Percentiles rank a stretch among this genome's conserved stretches.
phyloP scores from a whole-genome alignment of 2,888 invertebrate species.

The Sturmia bella region DNA sequence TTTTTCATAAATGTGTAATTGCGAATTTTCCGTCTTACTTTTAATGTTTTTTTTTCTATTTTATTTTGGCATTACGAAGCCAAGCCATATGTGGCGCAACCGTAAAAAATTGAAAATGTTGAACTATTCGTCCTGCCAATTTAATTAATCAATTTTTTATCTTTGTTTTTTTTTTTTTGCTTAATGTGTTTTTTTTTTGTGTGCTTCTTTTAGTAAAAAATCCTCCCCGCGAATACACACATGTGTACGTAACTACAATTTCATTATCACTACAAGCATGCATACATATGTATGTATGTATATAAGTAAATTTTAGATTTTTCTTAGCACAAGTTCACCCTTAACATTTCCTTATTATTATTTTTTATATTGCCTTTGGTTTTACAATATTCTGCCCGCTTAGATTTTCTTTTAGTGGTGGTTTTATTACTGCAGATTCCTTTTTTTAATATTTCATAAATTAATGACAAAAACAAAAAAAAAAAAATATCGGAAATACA shows the following conservation, averaged over 20 bases:
- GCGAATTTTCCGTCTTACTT: conserved; percentile 25
- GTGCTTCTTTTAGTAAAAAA: conserved; percentile 18
- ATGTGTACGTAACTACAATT: neutral
- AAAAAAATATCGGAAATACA: neutral
- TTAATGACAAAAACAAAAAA: neutral
- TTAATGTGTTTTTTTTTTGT: conserved; percentile 36
- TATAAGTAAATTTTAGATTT: conserved; percentile 9
- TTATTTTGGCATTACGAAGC: neutral
- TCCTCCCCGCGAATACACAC: conserved; percentile 32
- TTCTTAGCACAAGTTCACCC: conserved; percentile 38
- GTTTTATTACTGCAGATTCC: conserved; percentile 18
- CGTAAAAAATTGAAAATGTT: conserved; percentile 52
- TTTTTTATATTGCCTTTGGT: conserved; percentile 19
- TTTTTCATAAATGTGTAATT: conserved; percentile 25
- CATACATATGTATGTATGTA: neutral
- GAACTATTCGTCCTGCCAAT: conserved; percentile 38
- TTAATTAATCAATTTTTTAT: conserved; percentile 61
- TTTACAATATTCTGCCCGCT: conserved; percentile 16
- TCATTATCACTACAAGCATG: too few species aligned
- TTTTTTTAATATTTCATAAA: conserved; percentile 8
- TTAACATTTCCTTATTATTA: conserved; percentile 41
- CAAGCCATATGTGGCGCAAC: conserved; percentile 43
- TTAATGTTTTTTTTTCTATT: neutral
- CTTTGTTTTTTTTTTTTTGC: conserved; percentile 49
- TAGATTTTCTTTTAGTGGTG: conserved; percentile 33